Evolutionary conservation across 2,113 vertebrate genomes (phyloP), one percentile per base, ranked within the genome.

Genomic region (Aplodontia rufa): DNA sequence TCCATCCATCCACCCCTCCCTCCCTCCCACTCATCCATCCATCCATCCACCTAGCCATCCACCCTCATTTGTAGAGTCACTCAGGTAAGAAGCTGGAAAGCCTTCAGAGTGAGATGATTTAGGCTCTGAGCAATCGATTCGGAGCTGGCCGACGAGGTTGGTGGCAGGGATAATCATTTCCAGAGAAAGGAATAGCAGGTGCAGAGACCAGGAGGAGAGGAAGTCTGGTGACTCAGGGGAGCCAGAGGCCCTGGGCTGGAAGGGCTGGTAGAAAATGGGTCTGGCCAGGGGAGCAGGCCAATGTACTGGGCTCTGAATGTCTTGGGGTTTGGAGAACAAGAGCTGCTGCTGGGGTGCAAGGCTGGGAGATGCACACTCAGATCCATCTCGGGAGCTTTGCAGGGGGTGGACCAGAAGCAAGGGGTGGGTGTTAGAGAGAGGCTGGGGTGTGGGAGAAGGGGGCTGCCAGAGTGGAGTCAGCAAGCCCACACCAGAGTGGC

Each of bases 401-500:
- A 5, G 17, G 58, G 83, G 6, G 16, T 60, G 5, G 40, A 28
- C 19, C 11, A 19, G 1, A n/a, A 22, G 4, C 3, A 16, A 2
- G 12, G n/a, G n/a, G n/a, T n/a, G n/a, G 17, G 26, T 7, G 24
- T 0, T 20, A 17, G 30, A 30, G 81, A n/a, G 32, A 51, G 32
- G 66, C 8, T 30, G 51, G 12, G 30, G 11, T 40, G 12, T 20
- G 10, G 51, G 35, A 66, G 8, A 24, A 37, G 1, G 2, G 1
- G 8, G 19, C 42, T 40, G 26, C 20, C 20, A 35, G 53, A 55
- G 8, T 14, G 35, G 42, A 35, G 11, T 11, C n/a, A 9, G 37
- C 40, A 49, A 0, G n/a, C n/a, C 24, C 26, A 1, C 4, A 0
- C 16, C 72, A 30, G 20, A 13, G 45, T 0, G 1, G 55, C 30